Conservation (phyloP, 2,113 vertebrate genomes). For the Acanthochromis polyacanthus region DNA sequence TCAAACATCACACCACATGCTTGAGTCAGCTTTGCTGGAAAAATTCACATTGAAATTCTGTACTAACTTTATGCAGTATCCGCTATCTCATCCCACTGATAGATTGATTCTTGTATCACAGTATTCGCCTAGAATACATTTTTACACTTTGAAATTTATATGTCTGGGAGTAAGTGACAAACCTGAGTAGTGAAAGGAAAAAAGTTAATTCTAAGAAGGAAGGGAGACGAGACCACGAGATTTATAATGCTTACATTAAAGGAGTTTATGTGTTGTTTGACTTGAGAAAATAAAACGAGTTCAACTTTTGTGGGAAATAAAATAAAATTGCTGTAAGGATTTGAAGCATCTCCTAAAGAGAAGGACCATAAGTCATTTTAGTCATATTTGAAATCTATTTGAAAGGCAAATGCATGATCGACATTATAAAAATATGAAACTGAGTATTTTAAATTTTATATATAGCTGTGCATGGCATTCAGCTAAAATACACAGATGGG, state of each 20-base stretch:
- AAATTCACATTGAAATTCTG: slow-evolving; percentile 9
- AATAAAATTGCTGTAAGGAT: too few species aligned
- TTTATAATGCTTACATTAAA: not conserved
- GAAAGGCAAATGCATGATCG: too few species aligned
- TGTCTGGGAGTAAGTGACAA: not conserved
- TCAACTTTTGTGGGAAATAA: too few species aligned
- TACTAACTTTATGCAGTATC: not conserved
- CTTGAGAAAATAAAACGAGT: too few species aligned
- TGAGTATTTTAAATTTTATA: too few species aligned
- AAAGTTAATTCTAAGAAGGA: not conserved
- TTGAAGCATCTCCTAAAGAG: too few species aligned
- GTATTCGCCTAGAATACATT: slow-evolving; percentile 5
- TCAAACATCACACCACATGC: slow-evolving; percentile 1
- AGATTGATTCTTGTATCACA: not conserved
- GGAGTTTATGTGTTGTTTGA: not conserved
- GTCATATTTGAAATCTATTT: too few species aligned
- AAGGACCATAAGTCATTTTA: too few species aligned
- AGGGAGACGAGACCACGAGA: too few species aligned
- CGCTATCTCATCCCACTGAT: not conserved
- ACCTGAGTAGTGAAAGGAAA: not conserved
- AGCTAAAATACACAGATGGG: too few species aligned
- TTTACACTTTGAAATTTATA: not conserved
- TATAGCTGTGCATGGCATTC: too few species aligned
- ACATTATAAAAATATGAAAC: too few species aligned
- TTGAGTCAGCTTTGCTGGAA: not conserved